Base-by-base conservation (phyloP, 2,888 invertebrate genomes). In the Neoascia interrupta region DNA sequence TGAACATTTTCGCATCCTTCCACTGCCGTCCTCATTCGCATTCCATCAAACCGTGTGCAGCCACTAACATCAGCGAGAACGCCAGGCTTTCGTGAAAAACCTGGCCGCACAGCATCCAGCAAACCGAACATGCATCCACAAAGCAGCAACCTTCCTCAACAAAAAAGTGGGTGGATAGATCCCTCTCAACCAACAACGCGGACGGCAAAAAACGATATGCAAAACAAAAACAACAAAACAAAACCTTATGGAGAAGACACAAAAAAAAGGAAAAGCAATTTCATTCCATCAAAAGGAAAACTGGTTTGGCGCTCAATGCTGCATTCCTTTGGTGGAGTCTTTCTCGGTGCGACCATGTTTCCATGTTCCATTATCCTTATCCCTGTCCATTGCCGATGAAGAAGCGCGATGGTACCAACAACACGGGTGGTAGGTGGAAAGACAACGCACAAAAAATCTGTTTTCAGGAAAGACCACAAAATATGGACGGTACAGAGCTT, bases 141-240 rank as follows among this genome's bases (percentile, higher is more conserved):
- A 43, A 19, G 56, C 68, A 63, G 73, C 66, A 79, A 79, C 79
- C 79, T 79, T 79, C 79, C 79, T 79, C 79, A 79, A 79, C 79
- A 66, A 61, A 79, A 79, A 79, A 79, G 73, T 53, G 73, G 79
- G 66, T 79, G 79, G 79, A 79, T 61, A 79, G 79, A 79, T 49
- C 58, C 47, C 39, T 36, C 41, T 39, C 47, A 53, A 45, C 36
- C 26, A 15, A n/a, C 6, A 47, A 26, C 26, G 26, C 26, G 8
- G 26, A 8, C 26, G n/a, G 31, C 15, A 18, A 43, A 53, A 54
- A 54, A 36, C 41, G 61, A 56, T 79, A 68, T 73, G 73, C 79
- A 66, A 72, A 79, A 73, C 43, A 79, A 79, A 72, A 79, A 53
- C 73, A 68, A 64, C 45, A 31, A 68, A 66, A 39, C 51, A 68